Evolutionary conservation across 2,888 invertebrate species (phyloP), one percentile per base, ranked within the genome.

Genomic region (Clostera curtula): DNA sequence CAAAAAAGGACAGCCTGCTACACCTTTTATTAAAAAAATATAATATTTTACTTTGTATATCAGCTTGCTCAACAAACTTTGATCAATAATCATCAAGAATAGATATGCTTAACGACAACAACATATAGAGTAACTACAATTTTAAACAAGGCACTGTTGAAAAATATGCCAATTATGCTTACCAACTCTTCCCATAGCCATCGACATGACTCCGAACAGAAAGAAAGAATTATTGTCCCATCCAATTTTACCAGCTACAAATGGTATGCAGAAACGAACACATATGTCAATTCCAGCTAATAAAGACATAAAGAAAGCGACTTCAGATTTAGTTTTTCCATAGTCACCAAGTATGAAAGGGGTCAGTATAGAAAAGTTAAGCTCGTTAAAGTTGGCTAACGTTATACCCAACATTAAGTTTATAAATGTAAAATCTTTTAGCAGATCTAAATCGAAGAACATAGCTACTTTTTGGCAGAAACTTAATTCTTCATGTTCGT

Each of bases 171-270:
- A n/a, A 18, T 4, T 18, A 16, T 31, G 30, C 43, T 83, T 74
- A 89, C 89, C 80, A 40, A 88, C 80, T 71, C 91, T 84, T 24
- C 90, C 90, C 33, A 85, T 48, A 5, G 90, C 89, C 84, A 91
- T 89, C 7, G 85, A 80, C 24, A 89, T 68, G 1, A 91, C 87
- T 24, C 91, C 91, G 27, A 90, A 82, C 9, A 91, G 72, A 49
- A 90, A 91, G 64, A 91, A 91, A 0, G 88, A 87, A 45, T 88
- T 86, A 52, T 90, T 91, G 29, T 89, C 88, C 90, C 89, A 91
- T 19, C 88, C 85, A 35, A 90, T 88, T 70, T 86, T 88, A 13
- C 89, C 88, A 9, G 90, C 89, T 5, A 91, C 56, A 32, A 91
- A 89, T 0, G 92, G 91, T 33, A 90, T 83, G 28, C 88, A 77